A percentile compares a stretch with the other conserved stretches of the same genome.
These are phyloP conservation scores for Albula glossodonta DNA, from an alignment of 2,113 vertebrate species.

Conservation along the genomic window DNA sequence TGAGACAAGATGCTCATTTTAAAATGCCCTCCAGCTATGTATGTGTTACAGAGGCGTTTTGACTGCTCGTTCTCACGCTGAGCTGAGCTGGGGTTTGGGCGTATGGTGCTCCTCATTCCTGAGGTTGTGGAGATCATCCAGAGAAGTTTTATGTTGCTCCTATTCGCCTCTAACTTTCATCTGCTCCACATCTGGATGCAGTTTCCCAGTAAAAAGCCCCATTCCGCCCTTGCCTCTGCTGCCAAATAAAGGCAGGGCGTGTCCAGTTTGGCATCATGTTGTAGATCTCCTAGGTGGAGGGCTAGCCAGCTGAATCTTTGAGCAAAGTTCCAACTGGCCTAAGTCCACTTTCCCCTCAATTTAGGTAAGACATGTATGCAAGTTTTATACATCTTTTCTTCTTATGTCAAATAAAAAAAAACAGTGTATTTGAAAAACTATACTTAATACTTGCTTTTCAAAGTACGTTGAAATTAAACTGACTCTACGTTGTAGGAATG, in stretches of 20 bases:
- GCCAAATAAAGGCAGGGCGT: not conserved
- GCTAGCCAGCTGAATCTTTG: not conserved
- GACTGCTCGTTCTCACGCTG: not conserved
- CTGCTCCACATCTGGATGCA: not conserved
- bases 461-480: not conserved
- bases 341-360: not conserved
- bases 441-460: not conserved
- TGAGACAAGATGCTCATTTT: not conserved
- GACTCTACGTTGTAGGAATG: not conserved
- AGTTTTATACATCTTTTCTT: no score
- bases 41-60: not conserved
- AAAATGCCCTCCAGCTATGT: not conserved
- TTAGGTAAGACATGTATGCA: no score
- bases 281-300: not conserved
- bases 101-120: not conserved
- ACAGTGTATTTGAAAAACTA: no score
- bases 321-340: not conserved
- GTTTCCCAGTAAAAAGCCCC: not conserved
- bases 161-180: not conserved
- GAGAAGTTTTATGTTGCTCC: not conserved
- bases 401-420: no score
- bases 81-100: not conserved
- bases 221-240: not conserved
- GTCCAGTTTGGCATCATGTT: not conserved
- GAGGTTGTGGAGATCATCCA: not conserved